Evolutionary conservation across 2,888 invertebrate genomes (phyloP).

Genomic region (Aproaerema taeniolella): DNA sequence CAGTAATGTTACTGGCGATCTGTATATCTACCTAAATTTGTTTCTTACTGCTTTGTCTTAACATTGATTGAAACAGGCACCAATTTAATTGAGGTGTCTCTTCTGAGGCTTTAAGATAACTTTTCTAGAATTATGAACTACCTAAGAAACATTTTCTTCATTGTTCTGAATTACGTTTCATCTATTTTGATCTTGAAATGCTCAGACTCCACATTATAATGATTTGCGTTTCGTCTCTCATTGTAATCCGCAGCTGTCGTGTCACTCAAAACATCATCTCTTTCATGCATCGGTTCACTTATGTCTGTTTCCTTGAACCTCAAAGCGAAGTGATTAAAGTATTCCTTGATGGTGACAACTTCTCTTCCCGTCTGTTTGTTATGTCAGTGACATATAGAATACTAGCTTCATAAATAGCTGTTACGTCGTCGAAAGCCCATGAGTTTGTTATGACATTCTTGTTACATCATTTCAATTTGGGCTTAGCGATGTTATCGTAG

Average conservation of each 20-base stretch:
- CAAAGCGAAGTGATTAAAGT: background rate
- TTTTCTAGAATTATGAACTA: too few relatives aligned
- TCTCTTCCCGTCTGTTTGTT: too few relatives aligned
- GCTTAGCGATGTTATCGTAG: too few relatives aligned
- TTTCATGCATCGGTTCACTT: slow-evolving; percentile 2
- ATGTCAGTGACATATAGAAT: too few relatives aligned
- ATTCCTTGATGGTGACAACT: too few relatives aligned
- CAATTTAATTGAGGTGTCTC: too few relatives aligned
- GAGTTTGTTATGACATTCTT: slow-evolving; percentile 11
- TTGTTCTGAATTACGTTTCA: background rate
- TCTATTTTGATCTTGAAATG: background rate
- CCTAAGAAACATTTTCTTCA: too few relatives aligned
- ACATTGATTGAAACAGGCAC: too few relatives aligned
- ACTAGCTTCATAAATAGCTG: slow-evolving; percentile 11
- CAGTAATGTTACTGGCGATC: too few relatives aligned
- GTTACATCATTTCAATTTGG: slow-evolving; percentile 16
- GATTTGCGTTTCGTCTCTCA: background rate
- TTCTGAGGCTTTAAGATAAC: too few relatives aligned
- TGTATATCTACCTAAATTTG: too few relatives aligned
- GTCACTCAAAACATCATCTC: slow-evolving; percentile 3
- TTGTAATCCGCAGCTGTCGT: slow-evolving; percentile 5
- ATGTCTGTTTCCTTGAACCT: slow-evolving; percentile 7
- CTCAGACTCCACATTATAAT: slow-evolving; percentile 2
- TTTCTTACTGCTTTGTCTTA: too few relatives aligned
- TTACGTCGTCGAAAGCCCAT: slow-evolving; percentile 11